These are phyloP conservation scores for Channa argus DNA, from an alignment of 2,113 vertebrate genomes.

Conservation along the genomic window DNA sequence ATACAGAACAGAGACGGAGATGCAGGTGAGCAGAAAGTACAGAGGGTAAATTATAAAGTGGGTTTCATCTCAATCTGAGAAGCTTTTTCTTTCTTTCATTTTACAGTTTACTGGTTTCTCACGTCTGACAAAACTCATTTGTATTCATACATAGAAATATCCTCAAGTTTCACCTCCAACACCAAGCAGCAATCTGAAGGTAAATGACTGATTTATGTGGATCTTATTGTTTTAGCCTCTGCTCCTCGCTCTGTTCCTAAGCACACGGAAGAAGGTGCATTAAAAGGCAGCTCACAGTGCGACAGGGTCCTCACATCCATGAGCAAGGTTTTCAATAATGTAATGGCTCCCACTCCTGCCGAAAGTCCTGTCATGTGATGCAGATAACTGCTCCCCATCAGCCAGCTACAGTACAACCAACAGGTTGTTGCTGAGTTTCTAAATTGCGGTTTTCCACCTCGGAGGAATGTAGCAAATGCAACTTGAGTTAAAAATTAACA, in stretches of 20 bases:
- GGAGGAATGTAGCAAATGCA: constrained; percentile 29
- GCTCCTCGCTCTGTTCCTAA: not conserved
- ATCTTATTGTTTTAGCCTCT: constrained; percentile 7
- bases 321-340: constrained; percentile 58
- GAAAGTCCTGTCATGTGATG: constrained; percentile 27
- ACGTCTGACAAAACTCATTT: constrained; percentile 26
- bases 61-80: constrained; percentile 19
- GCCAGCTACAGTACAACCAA: constrained; percentile 2
- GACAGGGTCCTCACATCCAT: not conserved
- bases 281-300: not conserved
- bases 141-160: constrained; percentile 20
- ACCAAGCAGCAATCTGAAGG: not conserved
- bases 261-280: not conserved
- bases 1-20: not conserved
- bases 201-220: constrained; percentile 56
- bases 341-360: constrained; percentile 17
- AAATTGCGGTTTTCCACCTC: constrained; percentile 27
- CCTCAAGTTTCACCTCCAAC: constrained; percentile 5
- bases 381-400: not conserved
- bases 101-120: constrained; percentile 7
- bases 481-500: constrained; percentile 43
- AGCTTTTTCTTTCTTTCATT: not conserved
- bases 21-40: constrained; percentile 14
- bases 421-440: constrained; percentile 7
- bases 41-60: not conserved